A percentile compares a stretch with the other conserved stretches of the same genome.
These are phyloP conservation scores for Isichthys henryi DNA, from an alignment of 2,113 vertebrate genomes.

Conservation along the genomic window DNA sequence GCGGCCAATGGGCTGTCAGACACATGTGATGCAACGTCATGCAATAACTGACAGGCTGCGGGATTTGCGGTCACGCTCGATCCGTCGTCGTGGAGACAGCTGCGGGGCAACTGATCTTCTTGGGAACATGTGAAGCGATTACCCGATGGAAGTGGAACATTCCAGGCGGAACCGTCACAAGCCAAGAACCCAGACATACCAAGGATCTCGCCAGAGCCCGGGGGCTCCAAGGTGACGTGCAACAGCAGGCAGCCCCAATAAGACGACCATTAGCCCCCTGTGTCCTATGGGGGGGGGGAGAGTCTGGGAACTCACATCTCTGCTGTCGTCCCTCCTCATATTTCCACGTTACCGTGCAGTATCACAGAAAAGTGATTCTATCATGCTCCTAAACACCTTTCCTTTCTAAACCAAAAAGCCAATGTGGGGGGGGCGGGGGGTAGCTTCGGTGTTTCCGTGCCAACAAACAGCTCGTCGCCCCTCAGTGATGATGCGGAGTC, in stretches of 20 bases:
- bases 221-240: not conserved
- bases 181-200: not conserved
- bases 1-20: constrained; percentile 9
- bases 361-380: not conserved
- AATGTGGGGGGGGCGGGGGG: too few species aligned
- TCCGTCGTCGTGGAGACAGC: not conserved
- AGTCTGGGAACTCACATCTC: not conserved
- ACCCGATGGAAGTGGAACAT: not conserved
- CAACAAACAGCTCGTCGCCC: not conserved
- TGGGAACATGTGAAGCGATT: not conserved
- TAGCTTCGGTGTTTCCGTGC: not conserved
- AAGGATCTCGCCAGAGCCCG: not conserved
- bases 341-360: not conserved
- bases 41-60: not conserved
- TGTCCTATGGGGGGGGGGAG: not conserved
- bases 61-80: not conserved
- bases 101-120: not conserved
- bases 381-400: not conserved
- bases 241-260: not conserved
- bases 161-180: not conserved
- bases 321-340: not conserved
- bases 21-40: not conserved
- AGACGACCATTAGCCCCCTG: not conserved
- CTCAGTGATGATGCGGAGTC: not conserved
- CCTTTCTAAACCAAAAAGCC: not conserved